phyloP scores from a whole-genome alignment of 2,797 vertebrate genomes.

The Syncerus caffer region DNA sequence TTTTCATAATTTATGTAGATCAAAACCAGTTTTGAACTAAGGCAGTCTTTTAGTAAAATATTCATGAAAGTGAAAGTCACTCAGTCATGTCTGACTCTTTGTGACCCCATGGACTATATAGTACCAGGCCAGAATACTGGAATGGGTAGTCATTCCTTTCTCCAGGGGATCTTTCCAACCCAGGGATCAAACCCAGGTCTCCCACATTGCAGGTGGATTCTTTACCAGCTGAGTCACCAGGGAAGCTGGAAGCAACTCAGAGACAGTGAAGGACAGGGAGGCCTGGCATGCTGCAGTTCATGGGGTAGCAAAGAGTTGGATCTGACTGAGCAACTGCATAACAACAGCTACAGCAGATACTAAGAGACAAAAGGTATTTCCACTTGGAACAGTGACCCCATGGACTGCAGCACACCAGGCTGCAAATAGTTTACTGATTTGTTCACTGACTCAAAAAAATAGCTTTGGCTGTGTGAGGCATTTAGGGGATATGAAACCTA shows the following conservation, averaged over 20 bases:
- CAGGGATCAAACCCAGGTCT: neutral
- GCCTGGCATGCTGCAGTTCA: neutral
- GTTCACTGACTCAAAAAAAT: neutral
- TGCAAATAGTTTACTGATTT: neutral
- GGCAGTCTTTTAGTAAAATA: neutral
- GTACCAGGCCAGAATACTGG: neutral
- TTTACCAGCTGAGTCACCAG: neutral
- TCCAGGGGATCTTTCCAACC: neutral
- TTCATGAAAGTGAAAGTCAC: neutral
- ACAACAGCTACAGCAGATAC: neutral
- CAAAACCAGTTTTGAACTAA: neutral
- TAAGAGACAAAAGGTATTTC: neutral
- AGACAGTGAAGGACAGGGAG: neutral
- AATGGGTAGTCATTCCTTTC: neutral
- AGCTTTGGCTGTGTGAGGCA: neutral
- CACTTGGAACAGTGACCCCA: neutral
- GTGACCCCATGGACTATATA: neutral
- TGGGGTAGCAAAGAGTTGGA: neutral
- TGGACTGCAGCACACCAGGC: neutral
- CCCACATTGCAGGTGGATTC: accelerated
- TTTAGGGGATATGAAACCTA: neutral
- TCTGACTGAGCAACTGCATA: neutral
- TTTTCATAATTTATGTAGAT: neutral
- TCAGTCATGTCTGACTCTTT: accelerated
- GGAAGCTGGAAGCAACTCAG: neutral